phyloP scores from a whole-genome alignment of 1,140 invertebrate genomes.

The Callitettix versicolor region DNA sequence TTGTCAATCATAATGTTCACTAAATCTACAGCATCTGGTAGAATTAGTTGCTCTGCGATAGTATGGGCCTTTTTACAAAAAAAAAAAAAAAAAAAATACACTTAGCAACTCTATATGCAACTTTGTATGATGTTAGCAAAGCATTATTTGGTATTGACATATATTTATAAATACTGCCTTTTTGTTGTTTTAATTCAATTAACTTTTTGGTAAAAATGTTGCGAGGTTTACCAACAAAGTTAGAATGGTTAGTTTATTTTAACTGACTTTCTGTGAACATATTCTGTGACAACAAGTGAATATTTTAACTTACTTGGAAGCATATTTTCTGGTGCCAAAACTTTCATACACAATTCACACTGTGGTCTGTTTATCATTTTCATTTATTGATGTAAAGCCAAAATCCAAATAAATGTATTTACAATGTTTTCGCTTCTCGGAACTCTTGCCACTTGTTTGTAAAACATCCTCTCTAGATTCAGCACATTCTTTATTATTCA shows the following conservation, averaged over 20 bases:
- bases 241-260: conserved; percentile 23
- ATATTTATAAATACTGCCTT: not conserved
- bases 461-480: too few relatives aligned
- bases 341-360: conserved; percentile 21
- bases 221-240: conserved; percentile 1
- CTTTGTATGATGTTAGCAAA: conserved; percentile 3
- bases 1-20: too few relatives aligned
- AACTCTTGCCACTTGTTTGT: too few relatives aligned
- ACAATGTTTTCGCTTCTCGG: too few relatives aligned
- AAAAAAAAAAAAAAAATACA: too few relatives aligned
- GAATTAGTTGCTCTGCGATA: conserved; percentile 2
- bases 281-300: too few relatives aligned
- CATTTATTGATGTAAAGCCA: too few relatives aligned
- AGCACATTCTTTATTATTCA: too few relatives aligned
- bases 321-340: conserved; percentile 24
- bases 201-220: not conserved
- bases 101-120: not conserved
- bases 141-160: too few relatives aligned
- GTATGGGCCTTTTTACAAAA: conserved; percentile 4
- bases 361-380: not conserved
- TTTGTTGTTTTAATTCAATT: conserved; percentile 6
- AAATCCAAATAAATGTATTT: too few relatives aligned
- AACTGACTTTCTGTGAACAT: too few relatives aligned
- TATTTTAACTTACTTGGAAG: conserved; percentile 26
- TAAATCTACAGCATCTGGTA: not conserved